Conservation (phyloP, 1,140 invertebrate genomes). For the Drosophila quadrilineata region DNA sequence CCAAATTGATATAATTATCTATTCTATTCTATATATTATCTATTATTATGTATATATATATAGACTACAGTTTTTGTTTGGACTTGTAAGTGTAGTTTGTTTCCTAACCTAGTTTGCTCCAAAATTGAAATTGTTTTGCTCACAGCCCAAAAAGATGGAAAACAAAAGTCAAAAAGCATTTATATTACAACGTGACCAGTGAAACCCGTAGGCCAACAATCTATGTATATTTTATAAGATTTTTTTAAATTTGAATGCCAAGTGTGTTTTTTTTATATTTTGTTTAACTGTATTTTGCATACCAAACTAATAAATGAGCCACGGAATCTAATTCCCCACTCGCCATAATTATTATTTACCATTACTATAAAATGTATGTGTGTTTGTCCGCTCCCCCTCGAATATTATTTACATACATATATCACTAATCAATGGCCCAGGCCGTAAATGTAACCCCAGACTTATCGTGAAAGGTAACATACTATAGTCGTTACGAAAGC, state of each 20-base stretch:
- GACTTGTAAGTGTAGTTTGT: slow-evolving; percentile 29
- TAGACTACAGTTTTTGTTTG: slow-evolving; percentile 16
- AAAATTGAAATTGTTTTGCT: slow-evolving; percentile 25
- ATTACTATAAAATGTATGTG: slow-evolving; percentile 11
- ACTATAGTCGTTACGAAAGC: slow-evolving; percentile 63
- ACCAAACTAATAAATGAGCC: slow-evolving; percentile 72
- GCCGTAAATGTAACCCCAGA: slow-evolving; percentile 44
- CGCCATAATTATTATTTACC: slow-evolving; percentile 42
- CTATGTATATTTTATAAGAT: slow-evolving; percentile 38
- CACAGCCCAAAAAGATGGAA: slow-evolving; percentile 1
- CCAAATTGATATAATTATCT: slow-evolving; percentile 40
- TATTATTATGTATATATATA: slow-evolving; percentile 56
- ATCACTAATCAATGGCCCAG: slow-evolving; percentile 27
- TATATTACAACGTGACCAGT: slow-evolving; percentile 46
- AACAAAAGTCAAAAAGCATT: slow-evolving; percentile 38
- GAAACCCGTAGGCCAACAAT: slow-evolving; percentile 24
- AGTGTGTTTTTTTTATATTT: no score
- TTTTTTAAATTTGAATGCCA: slow-evolving; percentile 45
- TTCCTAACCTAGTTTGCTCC: slow-evolving; percentile 40
- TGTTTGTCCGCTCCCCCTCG: slow-evolving; percentile 10
- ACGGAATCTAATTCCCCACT: slow-evolving; percentile 59
- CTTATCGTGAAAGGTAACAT: slow-evolving; percentile 46
- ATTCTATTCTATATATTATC: slow-evolving; percentile 26
- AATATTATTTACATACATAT: slow-evolving; percentile 19
- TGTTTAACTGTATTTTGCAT: slow-evolving; percentile 65